Conservation (phyloP, 2,888 invertebrate genomes). For the Lydus trimaculatus region DNA sequence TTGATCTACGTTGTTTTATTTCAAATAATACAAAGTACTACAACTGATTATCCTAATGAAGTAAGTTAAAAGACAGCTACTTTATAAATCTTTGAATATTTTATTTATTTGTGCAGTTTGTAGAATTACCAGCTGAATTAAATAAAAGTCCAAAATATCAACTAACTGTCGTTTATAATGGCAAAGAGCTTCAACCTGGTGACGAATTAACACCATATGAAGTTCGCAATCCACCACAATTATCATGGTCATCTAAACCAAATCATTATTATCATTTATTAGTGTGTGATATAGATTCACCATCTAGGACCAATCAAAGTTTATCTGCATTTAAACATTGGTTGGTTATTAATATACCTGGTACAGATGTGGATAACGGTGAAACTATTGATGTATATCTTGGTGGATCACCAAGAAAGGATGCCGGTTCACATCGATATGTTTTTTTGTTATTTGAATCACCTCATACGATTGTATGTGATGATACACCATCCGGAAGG, state of each 20-base stretch:
- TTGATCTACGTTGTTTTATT: neutral
- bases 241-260: slow-evolving; percentile 70
- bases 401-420: slow-evolving; percentile 74
- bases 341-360: slow-evolving; percentile 78
- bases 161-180: slow-evolving; percentile 64
- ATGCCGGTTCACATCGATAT: slow-evolving; percentile 76
- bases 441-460: slow-evolving; percentile 76
- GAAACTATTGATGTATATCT: slow-evolving; percentile 71
- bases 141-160: slow-evolving; percentile 63
- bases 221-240: slow-evolving; percentile 72
- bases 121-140: slow-evolving; percentile 57
- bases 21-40: neutral
- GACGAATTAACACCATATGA: slow-evolving; percentile 75
- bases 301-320: slow-evolving; percentile 72
- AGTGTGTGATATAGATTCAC: slow-evolving; percentile 78
- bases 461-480: slow-evolving; percentile 59
- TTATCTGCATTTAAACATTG: slow-evolving; percentile 80
- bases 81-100: neutral
- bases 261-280: slow-evolving; percentile 69
- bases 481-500: slow-evolving; percentile 53
- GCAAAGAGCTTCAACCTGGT: slow-evolving; percentile 65
- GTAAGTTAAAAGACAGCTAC: neutral
- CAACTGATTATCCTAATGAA: neutral
- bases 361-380: slow-evolving; percentile 67
- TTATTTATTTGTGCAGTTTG: neutral